Conservation (phyloP, 2,797 vertebrate species). For the Telmatherina bonti region DNA sequence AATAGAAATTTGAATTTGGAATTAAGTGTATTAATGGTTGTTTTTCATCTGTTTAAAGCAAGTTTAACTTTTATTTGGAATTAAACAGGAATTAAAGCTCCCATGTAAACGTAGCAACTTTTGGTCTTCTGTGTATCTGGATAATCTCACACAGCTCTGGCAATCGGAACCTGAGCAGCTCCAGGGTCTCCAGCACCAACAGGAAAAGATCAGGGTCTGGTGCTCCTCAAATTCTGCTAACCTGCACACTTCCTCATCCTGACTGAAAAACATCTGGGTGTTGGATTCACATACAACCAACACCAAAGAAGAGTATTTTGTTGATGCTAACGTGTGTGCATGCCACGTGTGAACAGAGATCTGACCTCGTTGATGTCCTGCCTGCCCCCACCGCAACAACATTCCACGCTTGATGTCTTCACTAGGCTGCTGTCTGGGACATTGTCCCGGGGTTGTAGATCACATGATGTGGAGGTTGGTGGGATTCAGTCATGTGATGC, state of each 20-base stretch:
- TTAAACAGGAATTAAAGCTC: too few species aligned
- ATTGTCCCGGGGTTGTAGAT: conserved; percentile 23
- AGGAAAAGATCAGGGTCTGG: conserved; percentile 66
- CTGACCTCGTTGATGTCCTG: background rate
- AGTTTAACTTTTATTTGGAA: too few species aligned
- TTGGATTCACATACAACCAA: background rate
- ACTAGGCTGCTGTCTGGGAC: conserved; percentile 30
- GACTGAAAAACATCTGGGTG: background rate
- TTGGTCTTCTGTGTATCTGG: conserved; percentile 65
- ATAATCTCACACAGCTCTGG: conserved; percentile 83
- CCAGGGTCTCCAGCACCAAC: conserved; percentile 69
- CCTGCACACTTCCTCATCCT: conserved; percentile 81
- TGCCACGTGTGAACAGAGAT: conserved; percentile 21
- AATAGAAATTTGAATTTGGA: too few species aligned
- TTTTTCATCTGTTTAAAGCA: too few species aligned
- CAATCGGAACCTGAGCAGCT: conserved; percentile 74
- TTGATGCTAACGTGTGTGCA: conserved; percentile 13
- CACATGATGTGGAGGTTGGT: conserved; percentile 56
- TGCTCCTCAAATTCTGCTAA: conserved; percentile 42
- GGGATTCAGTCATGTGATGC: conserved; percentile 38
- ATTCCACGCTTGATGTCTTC: conserved; percentile 49
- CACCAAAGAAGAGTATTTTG: background rate
- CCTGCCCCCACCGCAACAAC: background rate
- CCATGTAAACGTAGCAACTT: too few species aligned
- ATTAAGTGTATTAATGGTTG: too few species aligned